Conservation (phyloP, 2,113 vertebrate genomes). For the Lophochroa leadbeateri region DNA sequence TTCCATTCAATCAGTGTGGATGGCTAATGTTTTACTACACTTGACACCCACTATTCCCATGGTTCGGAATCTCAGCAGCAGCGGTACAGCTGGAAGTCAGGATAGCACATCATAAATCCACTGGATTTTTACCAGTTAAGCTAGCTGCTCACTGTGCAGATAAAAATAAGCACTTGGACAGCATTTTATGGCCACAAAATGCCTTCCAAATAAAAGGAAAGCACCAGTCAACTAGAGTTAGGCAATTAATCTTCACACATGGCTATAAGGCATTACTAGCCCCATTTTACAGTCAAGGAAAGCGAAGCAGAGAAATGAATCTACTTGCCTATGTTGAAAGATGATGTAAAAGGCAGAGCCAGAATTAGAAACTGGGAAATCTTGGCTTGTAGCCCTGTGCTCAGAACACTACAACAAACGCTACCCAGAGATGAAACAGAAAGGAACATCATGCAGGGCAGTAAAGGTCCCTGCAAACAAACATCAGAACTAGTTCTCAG, state of each 20-base stretch:
- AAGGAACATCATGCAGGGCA: background rate
- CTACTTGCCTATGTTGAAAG: constrained; percentile 33
- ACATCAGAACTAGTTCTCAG: constrained; percentile 15
- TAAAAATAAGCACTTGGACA: constrained; percentile 58
- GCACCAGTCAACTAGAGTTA: constrained; percentile 47
- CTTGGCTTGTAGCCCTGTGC: constrained; percentile 24
- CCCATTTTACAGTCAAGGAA: constrained; percentile 37
- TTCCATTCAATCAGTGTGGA: constrained; percentile 66
- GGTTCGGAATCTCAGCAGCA: constrained; percentile 48
- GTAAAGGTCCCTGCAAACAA: constrained; percentile 33
- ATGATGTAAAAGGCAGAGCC: constrained; percentile 27
- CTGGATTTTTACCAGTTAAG: constrained; percentile 65
- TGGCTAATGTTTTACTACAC: constrained; percentile 68
- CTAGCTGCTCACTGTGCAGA: constrained; percentile 58
- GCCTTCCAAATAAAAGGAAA: constrained; percentile 64
- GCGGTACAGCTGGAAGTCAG: constrained; percentile 49
- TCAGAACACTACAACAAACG: background rate
- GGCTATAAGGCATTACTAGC: constrained; percentile 24
- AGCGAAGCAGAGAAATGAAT: constrained; percentile 33
- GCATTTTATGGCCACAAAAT: constrained; percentile 55
- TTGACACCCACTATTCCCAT: constrained; percentile 63
- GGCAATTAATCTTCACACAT: constrained; percentile 58
- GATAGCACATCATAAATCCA: constrained; percentile 62
- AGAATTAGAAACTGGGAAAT: constrained; percentile 53
- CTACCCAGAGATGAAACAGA: constrained; percentile 24